phyloP scores from a whole-genome alignment of 2,888 invertebrate genomes.

The Apomyelois bistriatella region DNA sequence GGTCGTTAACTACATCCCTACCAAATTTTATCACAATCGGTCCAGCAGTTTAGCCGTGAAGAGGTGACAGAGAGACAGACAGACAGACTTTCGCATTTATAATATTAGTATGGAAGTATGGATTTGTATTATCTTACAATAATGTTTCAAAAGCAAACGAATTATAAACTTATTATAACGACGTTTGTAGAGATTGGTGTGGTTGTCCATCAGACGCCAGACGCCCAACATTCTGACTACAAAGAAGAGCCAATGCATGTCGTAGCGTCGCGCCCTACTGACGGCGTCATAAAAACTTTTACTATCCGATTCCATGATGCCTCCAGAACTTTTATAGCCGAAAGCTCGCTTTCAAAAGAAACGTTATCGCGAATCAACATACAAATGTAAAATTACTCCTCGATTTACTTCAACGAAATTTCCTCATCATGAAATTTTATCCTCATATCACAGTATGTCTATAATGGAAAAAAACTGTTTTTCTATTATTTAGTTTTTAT shows the following conservation, averaged over 20 bases:
- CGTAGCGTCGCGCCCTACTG: neutral
- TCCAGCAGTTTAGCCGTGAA: too few relatives aligned
- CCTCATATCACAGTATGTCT: too few relatives aligned
- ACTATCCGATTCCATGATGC: constrained; percentile 60
- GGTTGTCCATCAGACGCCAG: neutral
- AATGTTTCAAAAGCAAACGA: too few relatives aligned
- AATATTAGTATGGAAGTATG: too few relatives aligned
- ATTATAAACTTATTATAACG: neutral
- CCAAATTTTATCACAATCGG: too few relatives aligned
- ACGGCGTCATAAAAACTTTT: constrained; percentile 58
- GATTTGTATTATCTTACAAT: too few relatives aligned
- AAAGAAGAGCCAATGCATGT: neutral
- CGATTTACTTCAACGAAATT: constrained; percentile 22
- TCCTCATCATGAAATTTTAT: constrained; percentile 14
- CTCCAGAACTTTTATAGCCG: constrained; percentile 51
- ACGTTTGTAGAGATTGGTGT: neutral
- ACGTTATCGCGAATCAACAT: constrained; percentile 31
- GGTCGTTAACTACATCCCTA: too few relatives aligned
- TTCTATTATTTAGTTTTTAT: too few relatives aligned
- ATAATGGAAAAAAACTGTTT: too few relatives aligned
- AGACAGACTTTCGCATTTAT: too few relatives aligned
- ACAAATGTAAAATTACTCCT: constrained; percentile 18
- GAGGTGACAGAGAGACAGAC: too few relatives aligned
- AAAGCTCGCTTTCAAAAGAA: constrained; percentile 43
- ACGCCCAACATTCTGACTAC: neutral